Evolutionary conservation across 1,140 invertebrate species (phyloP), one percentile per base, ranked within the genome.

Genomic region (Zaprionus vittiger): DNA sequence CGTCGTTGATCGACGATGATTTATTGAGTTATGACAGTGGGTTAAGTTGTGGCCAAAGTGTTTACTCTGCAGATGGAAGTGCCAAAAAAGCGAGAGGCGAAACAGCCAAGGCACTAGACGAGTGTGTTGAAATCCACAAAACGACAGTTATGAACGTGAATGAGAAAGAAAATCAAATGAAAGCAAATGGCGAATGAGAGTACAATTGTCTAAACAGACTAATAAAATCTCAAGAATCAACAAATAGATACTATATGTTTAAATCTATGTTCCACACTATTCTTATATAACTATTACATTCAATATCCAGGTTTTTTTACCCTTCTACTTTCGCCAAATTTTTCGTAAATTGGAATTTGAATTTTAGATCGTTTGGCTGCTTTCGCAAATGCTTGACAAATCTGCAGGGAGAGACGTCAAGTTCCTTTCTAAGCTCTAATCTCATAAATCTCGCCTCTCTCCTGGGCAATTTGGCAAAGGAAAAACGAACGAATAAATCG

Each of bases 11-110:
- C 59, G 73, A 37, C 44, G 65, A 66, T 87, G 84, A 87, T 87
- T 90, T 87, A 87, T 87, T 89, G 85, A 87, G 84, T 69, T 73
- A 84, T 87, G 84, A 87, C 84, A 89, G 85, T 89, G 77, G 83
- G 77, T 75, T 79, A 87, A 87, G 84, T 84, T 75, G 67, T 59
- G 67, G 66, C 73, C 59, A 70, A 64, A 75, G 78, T 89, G 84
- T 87, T 89, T 87, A 77, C 70, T 73, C 73, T 83, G 68, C 71
- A 24, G 63, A 81, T 66, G 77, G 79, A 77, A 74, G 80, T 89
- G 77, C 60, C 77, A 80, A 59, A 66, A 47, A 57, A 38, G 24
- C 38, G 76, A 82, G 54, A 66, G 41, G 47, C 44, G 31, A 60
- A 37, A 61, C 49, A 68, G 57, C 17, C 52, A 55, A 28, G 28